Evolutionary conservation across 2,797 vertebrate genomes (phyloP).

Genomic region (Neosalanx taihuensis): DNA sequence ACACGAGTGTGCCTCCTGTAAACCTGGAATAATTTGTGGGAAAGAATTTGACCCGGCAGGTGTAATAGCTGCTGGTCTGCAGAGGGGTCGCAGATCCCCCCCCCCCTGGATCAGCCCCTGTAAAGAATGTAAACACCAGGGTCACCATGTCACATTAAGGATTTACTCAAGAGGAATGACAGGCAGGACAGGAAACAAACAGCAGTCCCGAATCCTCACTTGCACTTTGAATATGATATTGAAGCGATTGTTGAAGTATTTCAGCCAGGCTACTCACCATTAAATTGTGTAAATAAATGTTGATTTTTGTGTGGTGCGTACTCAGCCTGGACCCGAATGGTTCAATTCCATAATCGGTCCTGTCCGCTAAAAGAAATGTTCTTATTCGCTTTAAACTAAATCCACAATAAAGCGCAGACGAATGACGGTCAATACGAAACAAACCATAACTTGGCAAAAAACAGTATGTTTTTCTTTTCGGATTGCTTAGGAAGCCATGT

Average conservation of each 20-base stretch:
- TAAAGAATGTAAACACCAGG: slow-evolving; percentile 23
- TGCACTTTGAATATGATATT: not conserved
- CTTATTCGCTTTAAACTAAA: not conserved
- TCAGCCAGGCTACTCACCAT: slow-evolving; percentile 8
- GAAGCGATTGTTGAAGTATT: not conserved
- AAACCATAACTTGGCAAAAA: not conserved
- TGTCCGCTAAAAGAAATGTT: not conserved
- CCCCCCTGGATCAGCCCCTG: not conserved
- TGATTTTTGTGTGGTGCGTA: not conserved
- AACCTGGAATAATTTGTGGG: too few relatives aligned
- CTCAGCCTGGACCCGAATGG: not conserved
- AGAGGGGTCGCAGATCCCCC: not conserved
- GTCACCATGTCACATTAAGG: slow-evolving; percentile 2
- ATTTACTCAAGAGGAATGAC: not conserved
- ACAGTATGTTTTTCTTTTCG: slow-evolving; percentile 10
- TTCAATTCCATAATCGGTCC: slow-evolving; percentile 5
- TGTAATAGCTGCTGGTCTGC: not conserved
- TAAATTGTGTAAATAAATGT: slow-evolving; percentile 1
- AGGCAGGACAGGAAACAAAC: not conserved
- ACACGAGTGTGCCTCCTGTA: too few relatives aligned
- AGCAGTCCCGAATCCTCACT: not conserved
- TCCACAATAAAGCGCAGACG: not conserved
- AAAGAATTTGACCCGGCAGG: not conserved
- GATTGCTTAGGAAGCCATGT: slow-evolving; percentile 31
- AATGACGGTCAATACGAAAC: not conserved